phyloP scores from a whole-genome alignment of 2,113 vertebrate species.

The Phasianus colchicus region DNA sequence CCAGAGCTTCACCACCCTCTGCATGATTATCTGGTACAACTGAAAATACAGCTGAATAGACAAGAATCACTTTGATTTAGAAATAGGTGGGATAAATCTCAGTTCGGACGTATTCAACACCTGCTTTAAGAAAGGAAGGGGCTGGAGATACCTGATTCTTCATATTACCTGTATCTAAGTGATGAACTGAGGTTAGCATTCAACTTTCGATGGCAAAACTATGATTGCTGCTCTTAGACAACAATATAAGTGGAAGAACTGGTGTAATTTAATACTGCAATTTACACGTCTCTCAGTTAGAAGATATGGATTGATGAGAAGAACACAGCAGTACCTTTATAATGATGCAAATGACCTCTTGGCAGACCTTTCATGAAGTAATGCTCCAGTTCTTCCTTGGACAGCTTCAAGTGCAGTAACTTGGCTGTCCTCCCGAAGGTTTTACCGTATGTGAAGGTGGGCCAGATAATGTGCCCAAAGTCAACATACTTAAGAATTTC shows the following conservation, averaged over 20 bases:
- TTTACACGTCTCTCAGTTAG: neutral
- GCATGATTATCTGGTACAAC: no score
- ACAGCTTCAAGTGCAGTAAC: neutral
- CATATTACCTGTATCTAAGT: neutral
- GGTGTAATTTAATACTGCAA: neutral
- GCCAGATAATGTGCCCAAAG: neutral
- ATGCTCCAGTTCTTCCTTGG: neutral
- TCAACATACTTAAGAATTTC: neutral
- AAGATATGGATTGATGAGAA: neutral
- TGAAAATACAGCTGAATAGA: no score
- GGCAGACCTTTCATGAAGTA: neutral
- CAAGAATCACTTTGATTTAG: no score
- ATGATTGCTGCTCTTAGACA: neutral
- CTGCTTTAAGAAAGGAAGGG: neutral
- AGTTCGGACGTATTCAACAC: neutral
- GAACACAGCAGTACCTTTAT: neutral
- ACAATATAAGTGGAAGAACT: neutral
- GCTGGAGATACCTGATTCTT: neutral
- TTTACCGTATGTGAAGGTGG: neutral
- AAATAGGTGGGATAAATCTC: neutral
- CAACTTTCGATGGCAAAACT: neutral
- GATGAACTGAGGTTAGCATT: neutral
- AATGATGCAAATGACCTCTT: neutral
- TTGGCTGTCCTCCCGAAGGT: neutral
- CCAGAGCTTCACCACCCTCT: no score